Evolutionary conservation across 2,888 invertebrate species (phyloP).

Genomic region (Platynereis dumerilii): DNA sequence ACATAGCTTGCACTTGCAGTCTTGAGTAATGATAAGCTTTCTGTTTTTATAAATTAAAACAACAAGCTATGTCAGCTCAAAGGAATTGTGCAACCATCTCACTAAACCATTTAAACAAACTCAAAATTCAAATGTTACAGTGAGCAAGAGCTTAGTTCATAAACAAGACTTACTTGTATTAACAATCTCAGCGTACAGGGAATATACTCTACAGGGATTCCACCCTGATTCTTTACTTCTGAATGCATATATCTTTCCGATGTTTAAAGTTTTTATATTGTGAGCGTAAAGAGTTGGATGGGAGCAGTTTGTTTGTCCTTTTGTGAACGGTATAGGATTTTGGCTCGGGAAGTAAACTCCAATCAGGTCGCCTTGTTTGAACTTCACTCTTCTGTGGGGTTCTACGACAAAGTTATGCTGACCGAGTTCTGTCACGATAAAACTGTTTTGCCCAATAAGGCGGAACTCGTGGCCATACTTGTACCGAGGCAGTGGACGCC

Average conservation of each 20-base stretch:
- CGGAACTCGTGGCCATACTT: conserved; percentile 15
- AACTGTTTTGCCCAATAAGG: conserved; percentile 17
- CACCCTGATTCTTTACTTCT: conserved; percentile 19
- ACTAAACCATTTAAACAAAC: too few relatives aligned
- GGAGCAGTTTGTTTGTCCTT: conserved; percentile 6
- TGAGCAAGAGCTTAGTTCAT: too few relatives aligned
- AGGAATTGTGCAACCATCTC: too few relatives aligned
- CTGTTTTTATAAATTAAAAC: too few relatives aligned
- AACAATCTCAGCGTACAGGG: conserved; percentile 22
- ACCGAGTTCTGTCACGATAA: conserved; percentile 8
- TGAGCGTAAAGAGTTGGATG: conserved; percentile 18
- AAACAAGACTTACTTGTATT: conserved; percentile 23
- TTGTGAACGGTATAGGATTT: conserved; percentile 24
- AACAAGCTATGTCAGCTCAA: too few relatives aligned
- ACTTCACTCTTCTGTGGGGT: conserved; percentile 9
- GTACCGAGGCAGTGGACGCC: conserved; percentile 14
- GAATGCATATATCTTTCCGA: conserved; percentile 16
- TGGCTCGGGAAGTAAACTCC: conserved; percentile 20
- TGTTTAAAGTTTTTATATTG: not conserved
- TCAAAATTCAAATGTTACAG: too few relatives aligned
- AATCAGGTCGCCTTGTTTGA: conserved; percentile 25
- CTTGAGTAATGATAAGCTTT: too few relatives aligned
- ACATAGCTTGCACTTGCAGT: too few relatives aligned
- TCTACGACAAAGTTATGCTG: conserved; percentile 12
- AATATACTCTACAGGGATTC: conserved; percentile 24